Evolutionary conservation across 2,888 invertebrate genomes (phyloP).

Genomic region (Leuctra nigra): DNA sequence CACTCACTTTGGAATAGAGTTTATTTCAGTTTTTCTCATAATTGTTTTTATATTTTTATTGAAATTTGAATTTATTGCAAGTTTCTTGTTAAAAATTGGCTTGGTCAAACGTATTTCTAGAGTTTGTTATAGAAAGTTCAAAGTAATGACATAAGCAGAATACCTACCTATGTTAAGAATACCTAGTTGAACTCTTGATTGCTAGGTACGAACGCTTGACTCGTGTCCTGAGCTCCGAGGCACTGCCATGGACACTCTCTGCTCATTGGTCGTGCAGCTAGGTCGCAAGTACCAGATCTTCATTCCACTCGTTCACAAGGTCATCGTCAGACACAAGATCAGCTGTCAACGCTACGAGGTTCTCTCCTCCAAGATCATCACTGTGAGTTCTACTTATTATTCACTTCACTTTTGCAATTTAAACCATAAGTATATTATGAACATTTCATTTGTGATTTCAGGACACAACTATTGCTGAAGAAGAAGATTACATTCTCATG

Average conservation of each 20-base stretch:
- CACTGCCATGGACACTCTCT: slow-evolving; percentile 86
- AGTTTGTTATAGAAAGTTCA: too few species aligned
- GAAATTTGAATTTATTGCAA: too few species aligned
- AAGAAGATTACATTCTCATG: slow-evolving; percentile 60
- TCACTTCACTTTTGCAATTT: too few species aligned
- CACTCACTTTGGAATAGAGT: too few species aligned
- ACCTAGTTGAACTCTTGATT: neutral
- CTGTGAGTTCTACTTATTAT: too few species aligned
- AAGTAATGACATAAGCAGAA: too few species aligned
- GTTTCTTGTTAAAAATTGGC: too few species aligned
- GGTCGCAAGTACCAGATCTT: slow-evolving; percentile 90
- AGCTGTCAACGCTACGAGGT: slow-evolving; percentile 71
- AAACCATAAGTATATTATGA: too few species aligned
- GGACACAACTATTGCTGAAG: slow-evolving; percentile 64
- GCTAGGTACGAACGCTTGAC: slow-evolving; percentile 70
- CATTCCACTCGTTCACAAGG: slow-evolving; percentile 83
- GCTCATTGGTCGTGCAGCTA: slow-evolving; percentile 79
- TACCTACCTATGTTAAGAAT: too few species aligned
- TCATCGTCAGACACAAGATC: slow-evolving; percentile 72
- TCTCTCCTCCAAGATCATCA: slow-evolving; percentile 62
- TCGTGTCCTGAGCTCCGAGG: slow-evolving; percentile 66
- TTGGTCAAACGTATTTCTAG: too few species aligned
- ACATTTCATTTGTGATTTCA: slow-evolving; percentile 30
- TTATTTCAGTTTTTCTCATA: too few species aligned
- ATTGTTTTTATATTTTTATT: too few species aligned